Evolutionary conservation across 2,888 invertebrate genomes (phyloP).

Genomic region (Tetanocera ferruginea): DNA sequence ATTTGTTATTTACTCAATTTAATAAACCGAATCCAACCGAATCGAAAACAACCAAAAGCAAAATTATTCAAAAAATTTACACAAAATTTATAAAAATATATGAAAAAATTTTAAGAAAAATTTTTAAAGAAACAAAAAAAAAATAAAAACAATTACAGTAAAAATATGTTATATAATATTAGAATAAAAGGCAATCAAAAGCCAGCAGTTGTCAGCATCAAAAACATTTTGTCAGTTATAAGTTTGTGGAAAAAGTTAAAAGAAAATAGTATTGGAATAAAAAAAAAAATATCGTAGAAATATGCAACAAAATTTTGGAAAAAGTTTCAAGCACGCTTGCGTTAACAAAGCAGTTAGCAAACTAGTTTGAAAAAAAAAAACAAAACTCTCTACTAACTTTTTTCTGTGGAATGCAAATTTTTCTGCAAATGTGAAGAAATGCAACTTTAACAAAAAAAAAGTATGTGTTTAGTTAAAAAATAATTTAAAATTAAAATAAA

Average conservation of each 20-base stretch:
- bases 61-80: slow-evolving; percentile 13
- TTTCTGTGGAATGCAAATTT: slow-evolving; percentile 16
- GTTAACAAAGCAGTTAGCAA: slow-evolving; percentile 27
- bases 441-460: background rate
- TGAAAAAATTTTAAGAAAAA: background rate
- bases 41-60: slow-evolving; percentile 33
- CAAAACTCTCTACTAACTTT: slow-evolving; percentile 33
- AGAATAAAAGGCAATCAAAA: slow-evolving; percentile 35
- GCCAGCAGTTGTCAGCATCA: slow-evolving; percentile 64
- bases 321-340: slow-evolving; percentile 45
- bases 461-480: slow-evolving; percentile 13
- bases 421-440: slow-evolving; percentile 11
- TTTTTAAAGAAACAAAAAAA: slow-evolving; percentile 20
- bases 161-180: slow-evolving; percentile 13
- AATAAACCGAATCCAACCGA: slow-evolving; percentile 23
- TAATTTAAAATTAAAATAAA: background rate
- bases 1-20: slow-evolving; percentile 41
- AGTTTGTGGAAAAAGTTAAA: slow-evolving; percentile 48
- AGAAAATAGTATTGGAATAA: slow-evolving; percentile 2
- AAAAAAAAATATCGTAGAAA: background rate
- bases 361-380: slow-evolving; percentile 22
- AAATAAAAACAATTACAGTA: slow-evolving; percentile 29
- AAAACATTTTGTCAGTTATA: slow-evolving; percentile 72
- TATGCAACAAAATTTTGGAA: slow-evolving; percentile 35
- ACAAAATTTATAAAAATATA: background rate